A percentile compares a stretch with the other conserved stretches of the same genome.
Conservation (phyloP, 2,888 invertebrate species). For the Thereva unica region DNA sequence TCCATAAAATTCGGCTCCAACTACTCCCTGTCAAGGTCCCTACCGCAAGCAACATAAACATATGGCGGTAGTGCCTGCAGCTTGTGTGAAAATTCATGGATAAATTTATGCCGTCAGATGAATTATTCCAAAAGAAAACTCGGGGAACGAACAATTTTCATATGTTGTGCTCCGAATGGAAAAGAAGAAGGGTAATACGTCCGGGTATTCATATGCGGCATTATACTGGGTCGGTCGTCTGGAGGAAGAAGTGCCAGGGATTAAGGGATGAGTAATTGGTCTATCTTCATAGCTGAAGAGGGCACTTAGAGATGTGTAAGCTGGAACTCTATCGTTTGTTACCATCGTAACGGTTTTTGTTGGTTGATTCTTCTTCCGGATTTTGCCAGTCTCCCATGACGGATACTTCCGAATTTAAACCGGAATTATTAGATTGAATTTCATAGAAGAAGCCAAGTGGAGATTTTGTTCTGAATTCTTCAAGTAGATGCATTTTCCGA, state of each 20-base stretch:
- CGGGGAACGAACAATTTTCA: slow-evolving; percentile 6
- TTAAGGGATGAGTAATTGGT: slow-evolving; percentile 43
- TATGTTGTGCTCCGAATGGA: slow-evolving; percentile 1
- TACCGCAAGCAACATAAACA: slow-evolving; percentile 5
- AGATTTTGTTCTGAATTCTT: too few species aligned
- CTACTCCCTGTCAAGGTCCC: not conserved
- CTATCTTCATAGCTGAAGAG: slow-evolving; percentile 28
- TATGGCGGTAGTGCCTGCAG: not conserved
- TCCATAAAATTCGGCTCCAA: too few species aligned
- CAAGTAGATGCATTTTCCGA: too few species aligned
- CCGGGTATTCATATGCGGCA: not conserved
- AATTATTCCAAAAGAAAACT: slow-evolving; percentile 11
- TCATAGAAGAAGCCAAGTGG: too few species aligned
- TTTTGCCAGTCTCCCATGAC: slow-evolving; percentile 16
- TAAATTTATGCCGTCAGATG: slow-evolving; percentile 20
- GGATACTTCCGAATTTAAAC: slow-evolving; percentile 17
- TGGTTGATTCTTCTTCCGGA: slow-evolving; percentile 6
- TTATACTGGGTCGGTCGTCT: not conserved
- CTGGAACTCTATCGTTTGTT: slow-evolving; percentile 18
- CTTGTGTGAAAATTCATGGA: not conserved
- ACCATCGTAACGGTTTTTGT: not conserved
- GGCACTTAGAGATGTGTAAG: slow-evolving; percentile 7
- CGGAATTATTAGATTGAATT: too few species aligned
- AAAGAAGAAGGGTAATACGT: slow-evolving; percentile 2
- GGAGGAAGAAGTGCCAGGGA: slow-evolving; percentile 36